phyloP scores from a whole-genome alignment of 1,140 invertebrate species.

The Maconellicoccus hirsutus region DNA sequence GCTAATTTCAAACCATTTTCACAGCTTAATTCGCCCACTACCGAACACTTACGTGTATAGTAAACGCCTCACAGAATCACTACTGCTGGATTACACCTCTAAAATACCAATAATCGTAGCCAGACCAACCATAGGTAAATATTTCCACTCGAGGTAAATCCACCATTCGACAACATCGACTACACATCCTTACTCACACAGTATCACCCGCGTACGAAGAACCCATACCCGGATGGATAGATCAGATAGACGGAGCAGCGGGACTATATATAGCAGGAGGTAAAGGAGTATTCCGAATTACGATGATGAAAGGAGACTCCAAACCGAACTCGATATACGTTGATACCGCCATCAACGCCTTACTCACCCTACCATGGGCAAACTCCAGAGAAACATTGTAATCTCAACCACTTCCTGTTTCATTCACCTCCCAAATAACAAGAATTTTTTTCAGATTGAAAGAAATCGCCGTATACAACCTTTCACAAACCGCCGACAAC shows the following conservation, averaged over 20 bases:
- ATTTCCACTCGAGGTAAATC: neutral
- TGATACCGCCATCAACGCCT: constrained; percentile 65
- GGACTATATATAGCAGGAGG: constrained; percentile 58
- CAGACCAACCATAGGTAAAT: constrained; percentile 11
- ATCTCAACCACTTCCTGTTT: too few species aligned
- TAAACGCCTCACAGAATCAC: constrained; percentile 51
- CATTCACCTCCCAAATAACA: too few species aligned
- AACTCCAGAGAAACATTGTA: neutral
- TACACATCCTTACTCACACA: neutral
- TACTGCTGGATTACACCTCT: constrained; percentile 42
- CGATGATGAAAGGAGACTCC: constrained; percentile 60
- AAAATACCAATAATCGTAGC: constrained; percentile 28
- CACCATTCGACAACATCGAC: too few species aligned
- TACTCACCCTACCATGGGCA: constrained; percentile 28
- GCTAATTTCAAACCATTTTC: too few species aligned
- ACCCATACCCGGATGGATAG: constrained; percentile 74
- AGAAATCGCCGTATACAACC: constrained; percentile 58
- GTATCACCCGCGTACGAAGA: constrained; percentile 52
- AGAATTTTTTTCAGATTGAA: constrained; percentile 42
- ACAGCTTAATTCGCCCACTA: constrained; percentile 38
- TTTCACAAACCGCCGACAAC: constrained; percentile 51
- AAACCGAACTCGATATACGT: constrained; percentile 78
- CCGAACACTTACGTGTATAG: constrained; percentile 60
- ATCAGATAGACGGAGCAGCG: constrained; percentile 81
- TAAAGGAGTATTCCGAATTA: constrained; percentile 75